Conservation (phyloP, 1,140 invertebrate species). For the Drosophila truncata region DNA sequence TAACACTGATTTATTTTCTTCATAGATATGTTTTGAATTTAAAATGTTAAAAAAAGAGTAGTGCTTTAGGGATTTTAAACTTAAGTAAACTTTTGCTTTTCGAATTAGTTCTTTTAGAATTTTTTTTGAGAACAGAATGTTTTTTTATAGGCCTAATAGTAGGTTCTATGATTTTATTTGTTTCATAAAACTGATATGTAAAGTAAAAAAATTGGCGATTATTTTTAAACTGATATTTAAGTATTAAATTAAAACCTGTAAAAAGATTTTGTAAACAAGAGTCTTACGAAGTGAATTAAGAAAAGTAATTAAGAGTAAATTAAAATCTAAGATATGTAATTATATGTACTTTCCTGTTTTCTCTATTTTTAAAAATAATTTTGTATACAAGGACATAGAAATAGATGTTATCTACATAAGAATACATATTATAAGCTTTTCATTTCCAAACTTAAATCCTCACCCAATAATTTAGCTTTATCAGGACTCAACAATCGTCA, state of each 20-base stretch:
- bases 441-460: background rate
- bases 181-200: background rate
- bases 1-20: no score
- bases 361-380: no score
- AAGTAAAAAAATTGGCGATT: no score
- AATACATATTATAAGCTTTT: background rate
- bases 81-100: no score
- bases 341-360: background rate
- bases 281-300: no score
- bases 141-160: no score
- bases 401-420: background rate
- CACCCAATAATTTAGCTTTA: constrained; percentile 20
- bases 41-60: no score
- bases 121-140: no score
- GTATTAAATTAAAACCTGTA: background rate
- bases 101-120: no score
- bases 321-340: background rate
- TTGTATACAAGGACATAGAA: background rate
- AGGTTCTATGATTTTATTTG: no score
- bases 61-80: no score
- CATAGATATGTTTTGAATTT: background rate
- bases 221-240: background rate
- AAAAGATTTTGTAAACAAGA: no score
- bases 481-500: constrained; percentile 20
- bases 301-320: background rate